Conservation (phyloP, 2,888 invertebrate genomes). For the Athalia rosae region DNA sequence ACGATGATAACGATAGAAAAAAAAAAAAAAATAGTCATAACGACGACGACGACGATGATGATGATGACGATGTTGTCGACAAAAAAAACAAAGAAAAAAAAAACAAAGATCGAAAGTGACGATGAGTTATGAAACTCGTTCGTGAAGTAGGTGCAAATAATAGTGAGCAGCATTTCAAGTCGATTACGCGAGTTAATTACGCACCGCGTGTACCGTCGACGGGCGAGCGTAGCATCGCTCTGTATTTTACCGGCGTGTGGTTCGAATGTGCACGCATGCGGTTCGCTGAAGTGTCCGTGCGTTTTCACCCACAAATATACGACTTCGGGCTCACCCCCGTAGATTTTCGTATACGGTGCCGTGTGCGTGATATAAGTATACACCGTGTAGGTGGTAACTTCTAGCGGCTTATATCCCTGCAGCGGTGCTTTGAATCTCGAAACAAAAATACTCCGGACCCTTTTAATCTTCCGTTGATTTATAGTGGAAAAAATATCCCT, state of each 20-base stretch:
- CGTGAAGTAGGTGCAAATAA: constrained; percentile 12
- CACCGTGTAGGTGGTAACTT: constrained; percentile 5
- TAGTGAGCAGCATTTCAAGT: constrained; percentile 25
- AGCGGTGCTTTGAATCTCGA: constrained; percentile 34
- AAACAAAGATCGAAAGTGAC: not conserved
- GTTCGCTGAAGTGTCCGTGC: not conserved
- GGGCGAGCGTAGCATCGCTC: not conserved
- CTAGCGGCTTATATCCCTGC: constrained; percentile 27
- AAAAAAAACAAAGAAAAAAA: not conserved
- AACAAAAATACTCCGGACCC: constrained; percentile 40
- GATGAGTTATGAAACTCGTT: not conserved
- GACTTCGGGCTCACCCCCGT: constrained; percentile 2
- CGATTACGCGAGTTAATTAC: constrained; percentile 35
- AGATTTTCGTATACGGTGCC: too few species aligned
- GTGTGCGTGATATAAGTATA: not conserved
- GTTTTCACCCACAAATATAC: not conserved
- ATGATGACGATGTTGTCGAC: too few species aligned
- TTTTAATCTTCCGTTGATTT: constrained; percentile 37
- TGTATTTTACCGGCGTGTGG: not conserved
- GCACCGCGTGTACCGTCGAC: constrained; percentile 23
- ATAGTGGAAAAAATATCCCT: constrained; percentile 32
- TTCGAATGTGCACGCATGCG: constrained; percentile 4
- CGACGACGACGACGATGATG: not conserved
- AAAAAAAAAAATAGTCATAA: not conserved
- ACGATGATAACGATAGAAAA: not conserved